A percentile compares a stretch with the other conserved stretches of the same genome.
Conservation (phyloP, 2,888 invertebrate species). For the Nomada hirtipes region DNA sequence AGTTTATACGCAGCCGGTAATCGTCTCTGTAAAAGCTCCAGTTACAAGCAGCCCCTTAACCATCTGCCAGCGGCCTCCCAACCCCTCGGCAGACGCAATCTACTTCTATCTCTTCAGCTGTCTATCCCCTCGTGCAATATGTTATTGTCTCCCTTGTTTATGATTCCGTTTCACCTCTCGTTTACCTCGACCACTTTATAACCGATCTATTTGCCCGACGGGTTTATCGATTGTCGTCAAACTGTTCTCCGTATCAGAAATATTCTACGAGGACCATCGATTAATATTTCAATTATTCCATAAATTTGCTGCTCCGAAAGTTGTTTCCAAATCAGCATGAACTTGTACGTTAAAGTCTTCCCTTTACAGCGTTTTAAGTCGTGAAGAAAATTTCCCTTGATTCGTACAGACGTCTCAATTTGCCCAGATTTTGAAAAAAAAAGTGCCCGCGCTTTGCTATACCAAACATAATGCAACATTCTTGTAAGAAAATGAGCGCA, state of each 20-base stretch:
- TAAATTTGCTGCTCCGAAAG: background rate
- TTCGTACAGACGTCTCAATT: too few relatives aligned
- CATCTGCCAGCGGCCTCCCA: conserved; percentile 26
- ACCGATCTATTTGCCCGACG: background rate
- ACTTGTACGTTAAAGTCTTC: too few relatives aligned
- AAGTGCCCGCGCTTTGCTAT: too few relatives aligned
- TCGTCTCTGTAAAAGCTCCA: conserved; percentile 55
- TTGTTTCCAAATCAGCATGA: too few relatives aligned
- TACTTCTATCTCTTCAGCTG: conserved; percentile 11
- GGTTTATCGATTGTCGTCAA: background rate
- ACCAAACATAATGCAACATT: too few relatives aligned
- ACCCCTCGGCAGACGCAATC: background rate
- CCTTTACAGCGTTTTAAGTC: too few relatives aligned
- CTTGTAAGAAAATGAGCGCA: conserved; percentile 3
- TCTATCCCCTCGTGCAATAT: conserved; percentile 19
- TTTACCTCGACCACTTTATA: background rate
- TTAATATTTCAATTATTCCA: background rate
- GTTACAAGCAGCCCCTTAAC: conserved; percentile 61
- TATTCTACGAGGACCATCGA: background rate
- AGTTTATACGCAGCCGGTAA: conserved; percentile 64
- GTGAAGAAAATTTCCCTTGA: too few relatives aligned
- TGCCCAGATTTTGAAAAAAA: too few relatives aligned
- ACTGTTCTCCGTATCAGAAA: background rate
- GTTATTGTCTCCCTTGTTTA: conserved; percentile 34
- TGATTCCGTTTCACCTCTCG: background rate